phyloP scores from a whole-genome alignment of 2,888 invertebrate species.

The Mycalesis mineus region DNA sequence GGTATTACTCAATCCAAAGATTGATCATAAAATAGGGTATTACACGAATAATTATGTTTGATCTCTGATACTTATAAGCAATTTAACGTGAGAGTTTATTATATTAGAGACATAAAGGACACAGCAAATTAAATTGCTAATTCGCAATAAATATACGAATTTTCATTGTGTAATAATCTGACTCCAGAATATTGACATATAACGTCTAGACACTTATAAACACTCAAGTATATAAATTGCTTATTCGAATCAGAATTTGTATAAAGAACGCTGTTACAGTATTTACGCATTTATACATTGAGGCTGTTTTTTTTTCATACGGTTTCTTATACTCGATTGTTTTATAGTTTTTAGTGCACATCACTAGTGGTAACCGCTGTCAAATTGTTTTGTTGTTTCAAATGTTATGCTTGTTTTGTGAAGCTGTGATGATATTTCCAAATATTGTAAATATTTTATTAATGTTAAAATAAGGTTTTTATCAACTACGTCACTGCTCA shows the following conservation, averaged over 20 bases:
- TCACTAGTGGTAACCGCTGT: constrained; percentile 43
- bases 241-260: constrained; percentile 19
- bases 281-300: constrained; percentile 71
- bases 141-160: neutral
- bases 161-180: neutral
- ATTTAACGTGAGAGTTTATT: constrained; percentile 9
- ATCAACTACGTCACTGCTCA: constrained; percentile 70
- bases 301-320: constrained; percentile 54
- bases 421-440: constrained; percentile 77
- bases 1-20: constrained; percentile 63
- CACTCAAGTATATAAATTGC: constrained; percentile 8
- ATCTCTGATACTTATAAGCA: constrained; percentile 29
- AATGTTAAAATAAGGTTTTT: constrained; percentile 66
- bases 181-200: neutral
- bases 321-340: constrained; percentile 39
- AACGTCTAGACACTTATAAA: constrained; percentile 4
- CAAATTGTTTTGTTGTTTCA: constrained; percentile 67
- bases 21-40: constrained; percentile 41
- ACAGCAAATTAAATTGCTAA: too few species aligned
- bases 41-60: constrained; percentile 31
- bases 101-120: neutral
- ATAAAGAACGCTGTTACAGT: constrained; percentile 46
- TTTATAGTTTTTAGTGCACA: constrained; percentile 63
- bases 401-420: constrained; percentile 75
- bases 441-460: constrained; percentile 76